Percentiles rank a stretch among this genome's conserved stretches.
phyloP scores from a whole-genome alignment of 2,888 invertebrate species.

The Erannis defoliaria region DNA sequence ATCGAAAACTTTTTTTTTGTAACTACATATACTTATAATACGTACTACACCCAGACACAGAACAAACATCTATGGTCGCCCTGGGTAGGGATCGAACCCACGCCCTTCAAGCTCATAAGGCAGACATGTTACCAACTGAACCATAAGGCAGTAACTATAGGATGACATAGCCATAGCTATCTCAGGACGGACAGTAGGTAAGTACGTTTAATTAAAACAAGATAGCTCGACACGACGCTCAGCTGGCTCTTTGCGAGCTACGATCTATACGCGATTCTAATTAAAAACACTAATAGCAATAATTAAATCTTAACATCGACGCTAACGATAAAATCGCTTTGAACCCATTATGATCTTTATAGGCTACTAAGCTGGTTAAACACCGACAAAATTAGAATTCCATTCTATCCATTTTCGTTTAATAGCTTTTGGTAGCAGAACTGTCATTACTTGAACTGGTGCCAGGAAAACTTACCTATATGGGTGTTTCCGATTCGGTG shows the following conservation, averaged over 20 bases:
- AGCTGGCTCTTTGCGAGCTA: constrained; percentile 48
- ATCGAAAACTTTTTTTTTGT: no score
- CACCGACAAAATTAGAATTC: constrained; percentile 45
- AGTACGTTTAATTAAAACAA: constrained; percentile 77
- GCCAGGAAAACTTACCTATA: constrained; percentile 47
- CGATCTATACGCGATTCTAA: constrained; percentile 62
- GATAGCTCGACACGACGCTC: constrained; percentile 56
- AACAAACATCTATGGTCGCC: no score
- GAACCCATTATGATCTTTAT: constrained; percentile 47
- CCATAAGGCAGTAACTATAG: constrained; percentile 31
- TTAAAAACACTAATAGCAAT: constrained; percentile 69
- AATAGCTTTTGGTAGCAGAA: constrained; percentile 36
- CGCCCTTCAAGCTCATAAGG: no score
- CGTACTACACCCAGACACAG: no score
- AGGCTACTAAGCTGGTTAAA: constrained; percentile 41
- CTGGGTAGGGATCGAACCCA: no score
- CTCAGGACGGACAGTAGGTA: constrained; percentile 48
- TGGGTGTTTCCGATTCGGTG: constrained; percentile 53
- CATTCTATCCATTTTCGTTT: constrained; percentile 42
- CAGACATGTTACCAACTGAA: no score
- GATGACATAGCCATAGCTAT: constrained; percentile 49
- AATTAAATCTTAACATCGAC: constrained; percentile 71
- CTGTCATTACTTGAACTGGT: constrained; percentile 42
- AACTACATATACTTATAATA: no score
- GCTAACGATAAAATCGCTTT: constrained; percentile 60